phyloP scores from a whole-genome alignment of 2,888 invertebrate species.

The Plutella xylostella region DNA sequence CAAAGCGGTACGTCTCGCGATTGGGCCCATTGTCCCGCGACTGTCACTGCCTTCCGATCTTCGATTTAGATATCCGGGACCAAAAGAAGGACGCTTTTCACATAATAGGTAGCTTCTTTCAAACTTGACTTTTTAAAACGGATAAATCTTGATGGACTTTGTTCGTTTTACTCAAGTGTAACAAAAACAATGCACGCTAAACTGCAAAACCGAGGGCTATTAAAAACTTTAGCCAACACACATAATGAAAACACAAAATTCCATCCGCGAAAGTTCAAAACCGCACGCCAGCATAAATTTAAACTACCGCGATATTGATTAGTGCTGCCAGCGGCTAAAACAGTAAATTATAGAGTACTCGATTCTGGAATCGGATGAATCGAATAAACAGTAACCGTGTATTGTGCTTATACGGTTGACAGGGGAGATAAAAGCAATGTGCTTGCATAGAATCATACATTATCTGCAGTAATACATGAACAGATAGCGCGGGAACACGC shows the following conservation, averaged over 20 bases:
- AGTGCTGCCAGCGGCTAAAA: slow-evolving; percentile 5
- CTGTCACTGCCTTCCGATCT: slow-evolving; percentile 17
- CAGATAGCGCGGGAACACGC: not conserved
- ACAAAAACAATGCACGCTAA: too few relatives aligned
- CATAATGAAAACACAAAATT: not conserved
- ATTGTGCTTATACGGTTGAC: slow-evolving; percentile 32
- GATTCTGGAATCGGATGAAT: slow-evolving; percentile 37
- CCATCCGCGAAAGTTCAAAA: not conserved
- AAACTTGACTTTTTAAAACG: too few relatives aligned
- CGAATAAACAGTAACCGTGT: slow-evolving; percentile 24
- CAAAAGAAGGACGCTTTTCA: not conserved
- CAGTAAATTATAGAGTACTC: slow-evolving; percentile 23
- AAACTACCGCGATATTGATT: not conserved
- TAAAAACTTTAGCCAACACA: too few relatives aligned
- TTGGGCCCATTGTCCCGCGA: slow-evolving; percentile 30
- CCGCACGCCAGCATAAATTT: not conserved
- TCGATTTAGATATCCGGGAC: slow-evolving; percentile 11
- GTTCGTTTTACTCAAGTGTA: too few relatives aligned
- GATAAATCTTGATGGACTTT: too few relatives aligned
- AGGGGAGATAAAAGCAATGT: slow-evolving; percentile 24
- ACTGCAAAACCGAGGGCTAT: too few relatives aligned
- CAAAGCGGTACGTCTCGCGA: slow-evolving; percentile 1
- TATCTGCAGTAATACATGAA: not conserved
- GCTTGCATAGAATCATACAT: not conserved
- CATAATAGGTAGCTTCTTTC: too few relatives aligned